These are phyloP conservation scores for Rana temporaria DNA, from an alignment of 2,113 vertebrate genomes.

Conservation along the genomic window DNA sequence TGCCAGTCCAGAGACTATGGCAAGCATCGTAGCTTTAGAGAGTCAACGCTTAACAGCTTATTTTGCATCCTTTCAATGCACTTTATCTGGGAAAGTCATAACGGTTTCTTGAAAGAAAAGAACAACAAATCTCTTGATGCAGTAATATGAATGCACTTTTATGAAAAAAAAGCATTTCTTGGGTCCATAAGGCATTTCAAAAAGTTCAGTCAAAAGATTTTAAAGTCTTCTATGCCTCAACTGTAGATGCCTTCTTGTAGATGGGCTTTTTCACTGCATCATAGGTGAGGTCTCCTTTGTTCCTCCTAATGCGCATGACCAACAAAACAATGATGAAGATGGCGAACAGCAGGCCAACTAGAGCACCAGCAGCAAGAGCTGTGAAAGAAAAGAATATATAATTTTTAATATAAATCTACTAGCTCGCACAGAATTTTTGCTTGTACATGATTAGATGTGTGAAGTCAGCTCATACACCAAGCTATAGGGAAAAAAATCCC, in stretches of 20 bases:
- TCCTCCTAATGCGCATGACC: neutral
- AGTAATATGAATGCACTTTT: constrained; percentile 7
- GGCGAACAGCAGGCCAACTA: constrained; percentile 41
- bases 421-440: too few species aligned
- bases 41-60: constrained; percentile 14
- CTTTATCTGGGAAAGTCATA: neutral
- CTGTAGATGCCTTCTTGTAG: constrained; percentile 46
- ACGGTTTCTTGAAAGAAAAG: neutral
- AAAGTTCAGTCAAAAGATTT: constrained; percentile 1
- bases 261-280: constrained; percentile 51
- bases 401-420: too few species aligned
- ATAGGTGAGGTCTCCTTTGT: neutral
- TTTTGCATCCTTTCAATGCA: neutral
- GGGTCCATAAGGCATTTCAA: constrained; percentile 19
- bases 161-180: neutral
- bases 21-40: neutral
- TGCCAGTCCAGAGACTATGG: neutral
- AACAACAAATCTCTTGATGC: neutral
- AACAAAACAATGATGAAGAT: constrained; percentile 41
- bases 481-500: too few species aligned
- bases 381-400: neutral
- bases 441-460: too few species aligned
- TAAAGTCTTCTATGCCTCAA: constrained; percentile 4
- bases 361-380: constrained; percentile 40
- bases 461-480: too few species aligned